Conservation (phyloP, 35 echinoderm and acorn worm genomes). For the Heliocidaris tuberculata region DNA sequence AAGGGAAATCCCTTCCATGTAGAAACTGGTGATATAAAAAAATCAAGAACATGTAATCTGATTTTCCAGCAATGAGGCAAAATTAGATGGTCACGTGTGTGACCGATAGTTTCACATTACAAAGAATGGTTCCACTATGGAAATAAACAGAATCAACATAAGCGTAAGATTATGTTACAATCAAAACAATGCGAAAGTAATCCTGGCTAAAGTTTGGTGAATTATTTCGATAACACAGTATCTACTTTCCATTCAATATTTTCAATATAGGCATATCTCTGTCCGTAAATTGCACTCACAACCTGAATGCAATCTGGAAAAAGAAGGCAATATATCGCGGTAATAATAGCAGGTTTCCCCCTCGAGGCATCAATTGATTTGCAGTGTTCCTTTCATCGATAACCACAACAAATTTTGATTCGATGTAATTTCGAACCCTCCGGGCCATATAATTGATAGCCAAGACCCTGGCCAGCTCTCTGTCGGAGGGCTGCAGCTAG, state of each 20-base stretch:
- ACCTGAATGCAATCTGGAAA: not conserved
- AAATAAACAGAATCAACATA: no score
- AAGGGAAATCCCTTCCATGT: no score
- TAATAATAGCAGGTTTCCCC: not conserved
- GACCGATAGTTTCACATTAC: no score
- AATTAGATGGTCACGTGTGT: no score
- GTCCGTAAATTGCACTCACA: not conserved
- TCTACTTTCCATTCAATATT: not conserved
- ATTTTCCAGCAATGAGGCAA: no score
- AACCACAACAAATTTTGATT: conserved; percentile 46
- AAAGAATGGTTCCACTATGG: no score
- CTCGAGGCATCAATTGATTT: conserved; percentile 5
- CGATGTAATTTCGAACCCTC: conserved; percentile 21
- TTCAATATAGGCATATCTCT: not conserved
- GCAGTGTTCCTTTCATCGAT: conserved; percentile 39
- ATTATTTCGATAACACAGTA: not conserved
- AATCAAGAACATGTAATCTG: no score
- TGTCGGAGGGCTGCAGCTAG: not conserved
- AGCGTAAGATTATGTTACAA: not conserved
- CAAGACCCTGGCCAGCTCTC: not conserved
- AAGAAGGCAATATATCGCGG: not conserved
- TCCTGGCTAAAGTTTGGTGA: not conserved
- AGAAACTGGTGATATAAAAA: no score
- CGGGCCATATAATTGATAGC: not conserved
- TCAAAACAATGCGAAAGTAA: not conserved